Base-by-base conservation (phyloP, 1,140 invertebrate genomes). In the Trichoplusia ni region DNA sequence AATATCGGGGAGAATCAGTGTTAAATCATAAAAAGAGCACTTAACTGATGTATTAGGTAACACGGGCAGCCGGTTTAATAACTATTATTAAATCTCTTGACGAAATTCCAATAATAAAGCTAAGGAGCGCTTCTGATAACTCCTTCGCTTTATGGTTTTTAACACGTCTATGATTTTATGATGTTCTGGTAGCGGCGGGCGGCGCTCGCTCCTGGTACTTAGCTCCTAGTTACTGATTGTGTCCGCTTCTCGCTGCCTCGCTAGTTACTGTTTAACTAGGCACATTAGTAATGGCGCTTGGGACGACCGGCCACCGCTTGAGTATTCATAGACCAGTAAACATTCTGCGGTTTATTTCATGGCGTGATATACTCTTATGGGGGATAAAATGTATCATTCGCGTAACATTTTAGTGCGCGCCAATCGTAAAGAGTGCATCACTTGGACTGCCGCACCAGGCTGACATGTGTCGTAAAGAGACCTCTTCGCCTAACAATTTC, bases 401-500 rank as follows among this genome's bases (percentile, higher is more conserved):
- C 77, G 27, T 46, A 47, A 79, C 79, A 79, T 82, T 90, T 67
- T 88, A 49, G 81, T 71, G 56, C 78, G 75, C 71, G 77, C 77
- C 82, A 81, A 82, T 89, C 87, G 86, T 90, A 89, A 89, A 89
- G 82, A 82, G 78, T 77, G 81, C 84, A 82, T 79, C 83, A 78
- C 75, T 82, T 73, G 78, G 73, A 67, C 71, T 72, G 54, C 66
- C 67, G 67, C 73, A 77, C 77, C 82, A 74, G 77, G 75, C 72
- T 72, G 86, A 82, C 87, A 89, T 89, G 86, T 88, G 86, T 87
- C 86, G 86, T 90, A 87, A 90, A 89, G 86, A 83, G 84, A 86
- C 88, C 88, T 90, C 88, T 90, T 87, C 85, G 84, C 73, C 86
- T 90, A 90, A 90, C 88, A 89, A 90, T 90, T 90, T 90, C 88